These are phyloP conservation scores for Phaethon lepturus DNA, from an alignment of 2,113 vertebrate genomes.

Conservation along the genomic window DNA sequence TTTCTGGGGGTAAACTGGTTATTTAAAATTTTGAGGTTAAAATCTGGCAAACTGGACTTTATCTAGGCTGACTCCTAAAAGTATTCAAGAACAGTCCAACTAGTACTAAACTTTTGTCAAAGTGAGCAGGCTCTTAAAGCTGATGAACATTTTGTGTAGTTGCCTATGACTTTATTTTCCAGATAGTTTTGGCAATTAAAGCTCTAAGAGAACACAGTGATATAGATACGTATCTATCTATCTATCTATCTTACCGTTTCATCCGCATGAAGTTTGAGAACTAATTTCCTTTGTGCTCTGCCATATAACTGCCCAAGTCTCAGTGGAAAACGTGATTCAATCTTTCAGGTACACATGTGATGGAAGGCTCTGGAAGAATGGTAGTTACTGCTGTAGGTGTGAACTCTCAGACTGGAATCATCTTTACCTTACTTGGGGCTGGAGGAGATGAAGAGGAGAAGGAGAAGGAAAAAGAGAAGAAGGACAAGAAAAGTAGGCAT, in stretches of 20 bases:
- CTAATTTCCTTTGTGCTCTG: neutral
- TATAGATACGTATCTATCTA: neutral
- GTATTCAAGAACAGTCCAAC: neutral
- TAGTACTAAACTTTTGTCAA: neutral
- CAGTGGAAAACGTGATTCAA: neutral
- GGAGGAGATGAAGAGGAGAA: slow-evolving; percentile 88
- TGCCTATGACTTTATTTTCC: neutral
- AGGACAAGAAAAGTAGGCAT: slow-evolving; percentile 91
- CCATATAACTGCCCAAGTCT: neutral
- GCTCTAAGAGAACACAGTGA: neutral
- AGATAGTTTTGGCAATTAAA: neutral
- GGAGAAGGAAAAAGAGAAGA: slow-evolving; percentile 93
- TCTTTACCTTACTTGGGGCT: slow-evolving; percentile 93
- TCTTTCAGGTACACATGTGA: slow-evolving; percentile 93
- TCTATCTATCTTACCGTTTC: neutral
- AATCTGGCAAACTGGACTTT: neutral
- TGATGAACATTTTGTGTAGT: neutral
- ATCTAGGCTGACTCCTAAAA: neutral
- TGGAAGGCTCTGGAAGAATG: slow-evolving; percentile 99
- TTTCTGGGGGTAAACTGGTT: neutral
- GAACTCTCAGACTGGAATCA: slow-evolving; percentile 99
- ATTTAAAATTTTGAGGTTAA: neutral
- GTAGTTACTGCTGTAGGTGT: slow-evolving; percentile 95
- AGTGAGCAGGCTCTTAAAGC: neutral
- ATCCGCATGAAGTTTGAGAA: rapidly evolving